Conservation (phyloP, 2,888 invertebrate genomes). For the Diaphora mendica region DNA sequence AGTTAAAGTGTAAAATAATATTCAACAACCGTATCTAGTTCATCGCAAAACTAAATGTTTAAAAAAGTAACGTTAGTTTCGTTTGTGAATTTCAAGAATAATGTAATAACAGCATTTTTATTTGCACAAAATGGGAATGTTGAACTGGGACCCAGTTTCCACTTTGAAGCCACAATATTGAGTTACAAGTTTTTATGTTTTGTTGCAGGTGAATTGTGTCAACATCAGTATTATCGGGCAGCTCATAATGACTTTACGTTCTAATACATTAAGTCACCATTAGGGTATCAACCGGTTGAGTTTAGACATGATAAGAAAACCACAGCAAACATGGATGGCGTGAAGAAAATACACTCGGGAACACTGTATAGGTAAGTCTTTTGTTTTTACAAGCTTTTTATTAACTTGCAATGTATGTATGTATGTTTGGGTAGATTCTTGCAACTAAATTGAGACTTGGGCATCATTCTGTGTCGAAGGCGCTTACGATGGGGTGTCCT, state of each 20-base stretch:
- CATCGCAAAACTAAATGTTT: constrained; percentile 24
- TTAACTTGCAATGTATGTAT: too few species aligned
- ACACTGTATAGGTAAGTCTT: constrained; percentile 82
- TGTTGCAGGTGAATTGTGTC: constrained; percentile 64
- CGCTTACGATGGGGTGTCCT: too few species aligned
- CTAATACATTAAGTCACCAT: constrained; percentile 66
- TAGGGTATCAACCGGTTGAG: constrained; percentile 60
- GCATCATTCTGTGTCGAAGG: too few species aligned
- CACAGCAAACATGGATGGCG: constrained; percentile 79
- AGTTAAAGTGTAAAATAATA: neutral
- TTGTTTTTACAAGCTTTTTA: neutral
- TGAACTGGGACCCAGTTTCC: constrained; percentile 33
- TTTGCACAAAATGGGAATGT: constrained; percentile 32
- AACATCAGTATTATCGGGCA: constrained; percentile 55
- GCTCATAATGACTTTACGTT: constrained; percentile 73
- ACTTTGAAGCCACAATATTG: constrained; percentile 21
- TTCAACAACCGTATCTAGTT: constrained; percentile 10
- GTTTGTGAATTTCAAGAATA: constrained; percentile 29
- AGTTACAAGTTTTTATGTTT: constrained; percentile 38
- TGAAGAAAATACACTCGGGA: constrained; percentile 85
- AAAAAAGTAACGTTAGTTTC: constrained; percentile 28
- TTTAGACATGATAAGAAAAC: constrained; percentile 77
- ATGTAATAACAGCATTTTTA: constrained; percentile 38
- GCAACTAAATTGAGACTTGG: too few species aligned
- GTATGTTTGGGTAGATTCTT: too few species aligned